Evolutionary conservation across 1,140 invertebrate genomes (phyloP), one percentile per base, ranked within the genome.

Genomic region (Drosophila ercepeae): DNA sequence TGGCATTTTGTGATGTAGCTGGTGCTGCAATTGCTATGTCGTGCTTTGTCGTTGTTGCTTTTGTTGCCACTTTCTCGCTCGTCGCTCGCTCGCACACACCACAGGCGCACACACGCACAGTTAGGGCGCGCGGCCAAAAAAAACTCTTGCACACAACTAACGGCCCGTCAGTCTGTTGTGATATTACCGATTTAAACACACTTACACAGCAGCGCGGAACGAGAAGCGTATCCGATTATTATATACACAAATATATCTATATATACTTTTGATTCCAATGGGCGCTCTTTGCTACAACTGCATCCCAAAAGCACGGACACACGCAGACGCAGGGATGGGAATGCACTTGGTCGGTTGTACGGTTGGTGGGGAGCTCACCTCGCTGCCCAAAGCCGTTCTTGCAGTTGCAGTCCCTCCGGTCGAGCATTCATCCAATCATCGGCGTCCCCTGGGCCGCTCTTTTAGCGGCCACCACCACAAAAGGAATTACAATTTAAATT

Each of bases 211-310:
- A 36, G 34, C 42, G 52, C 69, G 34, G 57, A 63, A 61, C 48
- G 55, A 51, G 68, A 83, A 75, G 75, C 60, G 57, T 75, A 72
- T 64, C 65, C 60, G 72, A 74, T 72, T 71, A 65, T 67, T 67
- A 53, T 68, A 67, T 52, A 63, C 51, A 67, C 61, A 67, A 34
- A 21, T 53, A 67, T 64, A 34, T 52, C 14, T 53, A 44, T 54
- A 54, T 68, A 67, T 53, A 68, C 64, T 67, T 67, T 53, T 68
- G 21, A 67, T 67, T 65, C 32, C 52, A 23, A 52, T 67, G 60
- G 51, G 34, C 60, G 61, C 63, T 36, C 46, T 44, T 21, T 21
- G 36, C 25, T 67, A 67, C 45, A 68, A 54, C 18, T 67, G 49
- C 41, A 52, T 53, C 42, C 4, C 41, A 27, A 63, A 27, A 63